phyloP scores from a whole-genome alignment of 2,797 vertebrate genomes.

The Fistularia commersonii region DNA sequence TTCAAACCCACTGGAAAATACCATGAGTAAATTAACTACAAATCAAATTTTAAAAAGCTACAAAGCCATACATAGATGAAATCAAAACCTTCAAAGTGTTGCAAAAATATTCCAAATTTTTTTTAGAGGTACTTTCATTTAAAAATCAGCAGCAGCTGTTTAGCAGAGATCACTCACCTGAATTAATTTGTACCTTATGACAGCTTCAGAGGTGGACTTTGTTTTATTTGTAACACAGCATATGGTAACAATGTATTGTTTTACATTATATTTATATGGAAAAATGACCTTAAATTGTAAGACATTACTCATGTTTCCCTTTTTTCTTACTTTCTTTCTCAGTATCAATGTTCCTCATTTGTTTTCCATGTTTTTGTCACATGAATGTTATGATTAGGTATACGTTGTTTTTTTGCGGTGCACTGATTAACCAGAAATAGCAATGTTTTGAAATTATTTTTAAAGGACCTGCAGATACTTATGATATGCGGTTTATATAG shows the following conservation, averaged over 20 bases:
- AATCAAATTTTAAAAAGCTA: too few relatives aligned
- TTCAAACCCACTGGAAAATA: too few relatives aligned
- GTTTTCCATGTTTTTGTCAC: slow-evolving; percentile 2
- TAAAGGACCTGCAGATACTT: background rate
- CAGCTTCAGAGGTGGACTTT: slow-evolving; percentile 24
- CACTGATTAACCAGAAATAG: slow-evolving; percentile 46
- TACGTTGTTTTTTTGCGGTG: slow-evolving; percentile 55
- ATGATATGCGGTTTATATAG: background rate
- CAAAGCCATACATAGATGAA: too few relatives aligned
- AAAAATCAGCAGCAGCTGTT: too few relatives aligned
- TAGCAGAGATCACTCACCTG: too few relatives aligned
- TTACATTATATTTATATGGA: slow-evolving; percentile 51
- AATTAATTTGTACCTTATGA: too few relatives aligned
- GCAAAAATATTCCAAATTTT: too few relatives aligned
- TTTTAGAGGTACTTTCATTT: too few relatives aligned
- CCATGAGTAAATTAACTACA: too few relatives aligned
- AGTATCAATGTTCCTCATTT: slow-evolving; percentile 24
- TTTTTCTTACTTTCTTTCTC: slow-evolving; percentile 17
- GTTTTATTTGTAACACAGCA: slow-evolving; percentile 18
- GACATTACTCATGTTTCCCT: too few relatives aligned
- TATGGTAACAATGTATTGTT: slow-evolving; percentile 31
- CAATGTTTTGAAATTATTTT: slow-evolving; percentile 16
- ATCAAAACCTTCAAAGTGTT: too few relatives aligned
- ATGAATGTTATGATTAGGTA: slow-evolving; percentile 38
- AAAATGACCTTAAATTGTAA: background rate